Base-by-base conservation (phyloP, 2,888 invertebrate genomes). In the Molorchus minor region DNA sequence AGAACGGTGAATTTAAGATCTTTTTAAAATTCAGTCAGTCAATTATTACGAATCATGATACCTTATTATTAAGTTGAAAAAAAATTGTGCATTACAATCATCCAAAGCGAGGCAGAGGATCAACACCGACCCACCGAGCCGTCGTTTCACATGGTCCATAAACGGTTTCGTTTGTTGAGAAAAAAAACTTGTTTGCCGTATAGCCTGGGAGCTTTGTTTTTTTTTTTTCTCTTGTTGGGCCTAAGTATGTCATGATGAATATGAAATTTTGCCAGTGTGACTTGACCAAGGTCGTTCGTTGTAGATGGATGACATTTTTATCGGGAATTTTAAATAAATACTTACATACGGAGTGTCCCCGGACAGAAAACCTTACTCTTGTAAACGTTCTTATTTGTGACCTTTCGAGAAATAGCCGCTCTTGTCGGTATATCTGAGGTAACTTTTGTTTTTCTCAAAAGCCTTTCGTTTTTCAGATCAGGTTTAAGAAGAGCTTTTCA, bases 31-130 rank as follows among this genome's bases (percentile, higher is more conserved):
- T 70, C 68, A 69, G 67, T 69, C 71, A 70, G n/a, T n/a, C n/a
- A n/a, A n/a, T n/a, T n/a, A 67, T 71, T 73, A 69, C 70, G 65
- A 71, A 71, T 67, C 73, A 70, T 64, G 70, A 72, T 70, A 71
- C 69, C 73, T 66, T 69, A 71, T 73, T 71, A 73, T 73, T 71
- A 72, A 70, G 70, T 67, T 65, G 68, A 68, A 70, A 71, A 71
- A 25, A 71, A 71, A 69, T 70, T 68, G 66, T 67, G 63, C 68
- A 64, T 56, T 67, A 56, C 67, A 68, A 61, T 62, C 60, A 71
- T 55, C 70, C 70, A 70, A 58, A 43, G 46, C 62, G 63, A 58
- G 49, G 33, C 21, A 2, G 17, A 1, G 30, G 1, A 7, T 4
- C 29, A 3, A n/a, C 13, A 10, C 19, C 53, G 30, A 44, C 51